These are phyloP conservation scores for Oligia fasciuncula DNA, from an alignment of 2,888 invertebrate genomes.

Conservation along the genomic window DNA sequence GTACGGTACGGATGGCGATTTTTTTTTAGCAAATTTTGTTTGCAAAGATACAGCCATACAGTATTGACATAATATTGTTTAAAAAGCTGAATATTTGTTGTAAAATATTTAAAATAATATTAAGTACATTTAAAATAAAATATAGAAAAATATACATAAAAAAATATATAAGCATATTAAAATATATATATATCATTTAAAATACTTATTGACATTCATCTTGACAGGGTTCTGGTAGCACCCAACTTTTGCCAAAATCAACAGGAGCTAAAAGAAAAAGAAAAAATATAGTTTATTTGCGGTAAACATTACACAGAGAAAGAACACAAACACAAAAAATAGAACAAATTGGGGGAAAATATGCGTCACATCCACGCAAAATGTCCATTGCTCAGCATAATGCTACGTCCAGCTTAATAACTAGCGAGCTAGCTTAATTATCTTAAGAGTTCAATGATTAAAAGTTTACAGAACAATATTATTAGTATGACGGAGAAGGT, in stretches of 20 bases:
- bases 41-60: neutral
- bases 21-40: neutral
- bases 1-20: neutral
- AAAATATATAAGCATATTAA: no score
- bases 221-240: neutral
- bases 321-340: neutral
- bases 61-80: neutral
- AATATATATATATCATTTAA: no score
- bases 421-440: neutral
- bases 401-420: no score
- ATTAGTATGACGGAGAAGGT: no score
- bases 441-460: no score
- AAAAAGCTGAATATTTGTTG: neutral
- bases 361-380: no score
- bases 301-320: no score
- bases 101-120: neutral
- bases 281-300: no score
- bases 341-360: neutral
- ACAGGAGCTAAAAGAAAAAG: neutral
- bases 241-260: neutral
- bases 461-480: neutral
- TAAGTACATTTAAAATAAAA: no score
- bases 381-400: no score
- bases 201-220: neutral
- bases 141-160: no score